phyloP scores from a whole-genome alignment of 1,140 invertebrate genomes.

The Bombyx mori region DNA sequence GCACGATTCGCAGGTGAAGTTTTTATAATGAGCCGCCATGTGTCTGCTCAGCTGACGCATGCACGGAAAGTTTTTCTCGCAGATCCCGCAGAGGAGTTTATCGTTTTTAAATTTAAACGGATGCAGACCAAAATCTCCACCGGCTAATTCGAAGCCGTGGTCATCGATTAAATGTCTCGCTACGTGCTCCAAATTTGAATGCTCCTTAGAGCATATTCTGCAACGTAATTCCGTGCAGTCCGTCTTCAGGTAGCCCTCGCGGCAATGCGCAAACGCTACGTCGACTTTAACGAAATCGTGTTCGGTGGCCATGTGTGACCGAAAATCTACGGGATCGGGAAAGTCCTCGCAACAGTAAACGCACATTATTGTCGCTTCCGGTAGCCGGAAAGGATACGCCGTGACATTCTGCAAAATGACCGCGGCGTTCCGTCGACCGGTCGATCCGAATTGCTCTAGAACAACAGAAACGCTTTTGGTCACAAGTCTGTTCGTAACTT shows the following conservation, averaged over 20 bases:
- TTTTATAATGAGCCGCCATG: slow-evolving; percentile 32
- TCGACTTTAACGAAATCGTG: slow-evolving; percentile 27
- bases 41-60: slow-evolving; percentile 36
- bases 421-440: slow-evolving; percentile 34
- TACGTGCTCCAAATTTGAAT: slow-evolving; percentile 15
- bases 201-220: slow-evolving; percentile 17
- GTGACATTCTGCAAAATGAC: slow-evolving; percentile 36
- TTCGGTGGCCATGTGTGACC: slow-evolving; percentile 29
- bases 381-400: slow-evolving; percentile 41
- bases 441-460: slow-evolving; percentile 34
- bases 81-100: slow-evolving; percentile 29
- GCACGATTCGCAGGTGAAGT: slow-evolving; percentile 38
- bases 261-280: slow-evolving; percentile 28
- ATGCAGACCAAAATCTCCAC: slow-evolving; percentile 24
- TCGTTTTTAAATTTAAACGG: slow-evolving; percentile 30
- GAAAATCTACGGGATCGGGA: slow-evolving; percentile 22
- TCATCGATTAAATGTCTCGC: slow-evolving; percentile 31
- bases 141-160: slow-evolving; percentile 19
- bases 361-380: slow-evolving; percentile 31
- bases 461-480: slow-evolving; percentile 44
- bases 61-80: slow-evolving; percentile 29
- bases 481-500: slow-evolving; percentile 8
- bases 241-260: slow-evolving; percentile 33
- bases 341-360: slow-evolving; percentile 38
- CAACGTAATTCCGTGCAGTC: slow-evolving; percentile 38